A percentile compares a stretch with the other conserved stretches of the same genome.
phyloP scores from a whole-genome alignment of 92 coral and sea anemone species.

The Phenganax subtilis region DNA sequence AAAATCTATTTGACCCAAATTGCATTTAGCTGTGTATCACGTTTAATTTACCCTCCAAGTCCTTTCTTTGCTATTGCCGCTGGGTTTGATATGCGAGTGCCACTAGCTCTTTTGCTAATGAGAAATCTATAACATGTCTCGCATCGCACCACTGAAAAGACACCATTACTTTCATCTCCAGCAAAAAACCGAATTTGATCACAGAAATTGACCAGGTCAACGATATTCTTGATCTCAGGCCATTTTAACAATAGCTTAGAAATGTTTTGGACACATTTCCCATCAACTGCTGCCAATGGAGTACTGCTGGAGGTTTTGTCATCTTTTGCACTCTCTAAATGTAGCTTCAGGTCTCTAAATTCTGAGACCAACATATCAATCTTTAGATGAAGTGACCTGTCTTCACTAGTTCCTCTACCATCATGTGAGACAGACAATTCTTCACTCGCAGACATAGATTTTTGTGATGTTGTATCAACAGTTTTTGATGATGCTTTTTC shows the following conservation, averaged over 20 bases:
- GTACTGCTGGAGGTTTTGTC: not conserved
- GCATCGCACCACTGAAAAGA: conserved; percentile 1
- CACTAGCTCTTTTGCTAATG: not conserved
- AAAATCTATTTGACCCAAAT: not conserved
- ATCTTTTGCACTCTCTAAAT: not conserved
- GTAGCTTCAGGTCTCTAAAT: not conserved
- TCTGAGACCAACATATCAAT: not conserved
- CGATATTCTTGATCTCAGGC: conserved; percentile 12
- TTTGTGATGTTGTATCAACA: not conserved
- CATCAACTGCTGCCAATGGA: conserved; percentile 17
- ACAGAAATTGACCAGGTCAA: conserved; percentile 2
- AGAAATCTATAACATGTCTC: conserved; percentile 4
- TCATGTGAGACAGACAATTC: not conserved
- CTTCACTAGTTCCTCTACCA: not conserved
- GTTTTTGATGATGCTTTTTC: not conserved
- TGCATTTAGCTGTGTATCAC: no score
- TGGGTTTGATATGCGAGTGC: not conserved
- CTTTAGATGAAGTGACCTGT: not conserved
- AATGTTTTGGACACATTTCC: not conserved
- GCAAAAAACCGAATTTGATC: conserved; percentile 10
- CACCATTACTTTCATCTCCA: not conserved
- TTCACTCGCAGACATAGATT: not conserved
- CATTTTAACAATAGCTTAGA: not conserved
- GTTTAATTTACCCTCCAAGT: not conserved
- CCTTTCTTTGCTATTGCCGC: not conserved